Evolutionary conservation across 2,113 vertebrate genomes (phyloP).

Genomic region (Hoplias malabaricus): DNA sequence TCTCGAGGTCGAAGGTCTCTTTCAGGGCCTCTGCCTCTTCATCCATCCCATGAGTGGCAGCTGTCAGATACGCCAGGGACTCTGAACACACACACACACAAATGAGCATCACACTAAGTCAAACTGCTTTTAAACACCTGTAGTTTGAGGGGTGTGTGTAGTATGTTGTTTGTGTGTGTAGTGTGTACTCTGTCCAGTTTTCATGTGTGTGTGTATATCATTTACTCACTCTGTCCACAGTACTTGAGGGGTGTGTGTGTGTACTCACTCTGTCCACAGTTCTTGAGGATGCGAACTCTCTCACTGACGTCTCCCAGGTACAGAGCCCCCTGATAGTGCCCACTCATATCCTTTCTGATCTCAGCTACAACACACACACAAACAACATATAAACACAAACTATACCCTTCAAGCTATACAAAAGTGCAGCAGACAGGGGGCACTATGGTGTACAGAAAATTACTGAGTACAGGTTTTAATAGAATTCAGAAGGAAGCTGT

Average conservation of each 20-base stretch:
- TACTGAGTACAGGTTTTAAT: no score
- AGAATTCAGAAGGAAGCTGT: no score
- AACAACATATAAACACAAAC: not conserved
- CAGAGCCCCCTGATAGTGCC: slow-evolving; percentile 95
- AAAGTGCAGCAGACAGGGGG: not conserved
- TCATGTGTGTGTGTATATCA: not conserved
- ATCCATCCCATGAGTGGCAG: slow-evolving; percentile 93
- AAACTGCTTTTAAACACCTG: not conserved
- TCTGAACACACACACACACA: slow-evolving; percentile 70
- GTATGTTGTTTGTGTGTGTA: no score
- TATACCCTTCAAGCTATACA: not conserved
- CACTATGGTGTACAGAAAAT: no score
- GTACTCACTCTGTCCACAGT: slow-evolving; percentile 93
- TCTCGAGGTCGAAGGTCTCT: slow-evolving; percentile 92
- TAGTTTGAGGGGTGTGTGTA: not conserved
- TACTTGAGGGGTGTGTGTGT: slow-evolving; percentile 78
- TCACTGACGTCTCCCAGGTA: slow-evolving; percentile 94
- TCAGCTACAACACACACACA: slow-evolving; percentile 77
- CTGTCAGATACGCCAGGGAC: slow-evolving; percentile 95
- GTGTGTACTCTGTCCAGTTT: not conserved
- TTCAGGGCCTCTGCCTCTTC: slow-evolving; percentile 92
- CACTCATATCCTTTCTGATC: slow-evolving; percentile 98
- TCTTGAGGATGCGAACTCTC: slow-evolving; percentile 92
- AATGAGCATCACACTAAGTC: not conserved
- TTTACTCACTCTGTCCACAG: slow-evolving; percentile 92